Evolutionary conservation across 2,797 vertebrate genomes (phyloP).

Genomic region (Rhincodon typus): DNA sequence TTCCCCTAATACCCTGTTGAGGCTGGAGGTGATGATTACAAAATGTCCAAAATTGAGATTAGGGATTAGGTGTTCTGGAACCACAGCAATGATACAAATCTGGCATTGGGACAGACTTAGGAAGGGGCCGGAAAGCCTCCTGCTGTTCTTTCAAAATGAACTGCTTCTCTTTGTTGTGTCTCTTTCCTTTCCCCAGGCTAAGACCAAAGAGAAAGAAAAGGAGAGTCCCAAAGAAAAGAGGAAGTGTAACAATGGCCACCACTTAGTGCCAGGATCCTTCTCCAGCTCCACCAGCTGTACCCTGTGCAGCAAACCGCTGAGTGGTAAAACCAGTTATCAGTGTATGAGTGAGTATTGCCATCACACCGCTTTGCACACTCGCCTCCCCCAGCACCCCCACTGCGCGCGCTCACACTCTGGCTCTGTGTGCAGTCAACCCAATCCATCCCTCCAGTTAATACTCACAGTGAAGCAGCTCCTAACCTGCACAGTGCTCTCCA

Average conservation of each 20-base stretch:
- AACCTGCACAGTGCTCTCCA: not conserved
- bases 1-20: not conserved
- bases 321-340: conserved; percentile 76
- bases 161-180: not conserved
- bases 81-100: not conserved
- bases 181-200: conserved; percentile 65
- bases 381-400: not conserved
- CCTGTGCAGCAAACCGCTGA: conserved; percentile 75
- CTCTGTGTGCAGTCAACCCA: not conserved
- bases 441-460: not conserved
- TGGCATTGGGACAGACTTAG: not conserved
- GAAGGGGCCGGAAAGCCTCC: not conserved
- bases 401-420: not conserved
- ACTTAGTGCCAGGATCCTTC: conserved; percentile 67
- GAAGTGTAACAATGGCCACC: conserved; percentile 62
- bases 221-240: conserved; percentile 51
- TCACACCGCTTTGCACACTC: conserved; percentile 42
- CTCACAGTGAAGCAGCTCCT: not conserved
- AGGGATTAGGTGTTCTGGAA: no score
- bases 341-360: conserved; percentile 79
- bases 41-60: not conserved
- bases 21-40: not conserved
- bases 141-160: not conserved
- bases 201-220: conserved; percentile 65
- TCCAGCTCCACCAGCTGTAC: conserved; percentile 76